Evolutionary conservation across 2,797 vertebrate species (phyloP).

Genomic region (Atherinosoma microstoma): DNA sequence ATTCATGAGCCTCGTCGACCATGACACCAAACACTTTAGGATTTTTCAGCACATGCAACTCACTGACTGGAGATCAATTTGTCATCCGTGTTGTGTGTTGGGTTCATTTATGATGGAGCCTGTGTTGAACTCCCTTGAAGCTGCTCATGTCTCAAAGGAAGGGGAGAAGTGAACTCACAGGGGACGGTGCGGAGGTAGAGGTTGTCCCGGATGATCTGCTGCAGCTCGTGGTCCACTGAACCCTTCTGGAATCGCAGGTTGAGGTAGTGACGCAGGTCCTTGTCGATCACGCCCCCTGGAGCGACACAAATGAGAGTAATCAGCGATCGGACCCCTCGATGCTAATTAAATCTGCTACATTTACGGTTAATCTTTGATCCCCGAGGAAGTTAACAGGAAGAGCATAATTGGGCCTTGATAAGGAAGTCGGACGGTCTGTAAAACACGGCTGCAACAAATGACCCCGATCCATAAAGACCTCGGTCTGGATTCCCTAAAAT

Average conservation of each 20-base stretch:
- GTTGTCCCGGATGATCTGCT: constrained; percentile 99
- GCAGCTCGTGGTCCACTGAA: constrained; percentile 97
- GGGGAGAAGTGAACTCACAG: constrained; percentile 86
- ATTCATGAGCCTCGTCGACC: not conserved
- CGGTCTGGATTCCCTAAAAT: constrained; percentile 43
- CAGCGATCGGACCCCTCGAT: constrained; percentile 12
- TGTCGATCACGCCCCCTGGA: constrained; percentile 96
- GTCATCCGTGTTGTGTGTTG: not conserved
- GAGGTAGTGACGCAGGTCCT: constrained; percentile 99
- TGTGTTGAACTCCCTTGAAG: not conserved
- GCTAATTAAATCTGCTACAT: constrained; percentile 28
- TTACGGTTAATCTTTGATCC: not conserved
- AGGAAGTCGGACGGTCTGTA: constrained; percentile 21
- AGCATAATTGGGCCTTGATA: constrained; percentile 1
- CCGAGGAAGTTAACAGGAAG: not conserved
- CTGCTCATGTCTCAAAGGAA: not conserved
- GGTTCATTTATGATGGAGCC: not conserved
- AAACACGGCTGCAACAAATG: constrained; percentile 21
- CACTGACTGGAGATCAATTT: not conserved
- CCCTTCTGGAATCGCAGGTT: constrained; percentile 98
- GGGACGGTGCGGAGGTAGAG: constrained; percentile 98
- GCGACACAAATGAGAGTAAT: constrained; percentile 55
- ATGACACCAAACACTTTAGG: not conserved
- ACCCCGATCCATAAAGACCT: constrained; percentile 42
- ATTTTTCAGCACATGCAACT: not conserved